Conservation (phyloP, 2,113 vertebrate species). For the Podarcis raffonei region DNA sequence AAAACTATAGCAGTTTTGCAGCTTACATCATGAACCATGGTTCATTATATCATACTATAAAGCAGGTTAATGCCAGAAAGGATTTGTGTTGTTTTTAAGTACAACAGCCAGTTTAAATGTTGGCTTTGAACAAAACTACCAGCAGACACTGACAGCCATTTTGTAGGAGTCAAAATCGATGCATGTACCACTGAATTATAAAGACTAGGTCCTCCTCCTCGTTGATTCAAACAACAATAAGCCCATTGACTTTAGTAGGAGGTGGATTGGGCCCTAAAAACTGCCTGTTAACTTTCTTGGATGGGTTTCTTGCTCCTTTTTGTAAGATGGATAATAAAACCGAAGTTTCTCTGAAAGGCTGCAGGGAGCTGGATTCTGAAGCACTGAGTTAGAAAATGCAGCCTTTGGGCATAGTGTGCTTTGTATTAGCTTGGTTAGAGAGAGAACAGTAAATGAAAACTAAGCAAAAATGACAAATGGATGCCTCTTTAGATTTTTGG, state of each 20-base stretch:
- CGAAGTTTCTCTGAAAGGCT: constrained; percentile 19
- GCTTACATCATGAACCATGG: neutral
- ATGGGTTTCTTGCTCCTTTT: neutral
- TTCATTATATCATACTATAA: neutral
- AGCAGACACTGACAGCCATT: neutral
- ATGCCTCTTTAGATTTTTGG: constrained; percentile 3
- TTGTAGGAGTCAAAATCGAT: constrained; percentile 1
- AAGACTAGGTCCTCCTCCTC: neutral
- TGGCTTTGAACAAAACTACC: neutral
- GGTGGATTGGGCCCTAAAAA: constrained; percentile 28
- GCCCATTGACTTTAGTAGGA: constrained; percentile 1
- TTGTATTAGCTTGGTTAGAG: constrained; percentile 16
- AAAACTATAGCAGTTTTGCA: neutral
- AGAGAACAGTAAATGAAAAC: constrained; percentile 24
- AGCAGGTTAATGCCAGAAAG: neutral
- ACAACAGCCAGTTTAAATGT: neutral
- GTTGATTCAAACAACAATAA: constrained; percentile 18
- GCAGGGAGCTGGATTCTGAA: constrained; percentile 34
- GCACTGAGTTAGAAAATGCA: constrained; percentile 19
- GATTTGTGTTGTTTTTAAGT: neutral
- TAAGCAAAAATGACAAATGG: constrained; percentile 12
- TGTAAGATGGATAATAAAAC: constrained; percentile 13
- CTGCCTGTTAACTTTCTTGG: constrained; percentile 5
- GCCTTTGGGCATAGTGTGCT: rapidly evolving
- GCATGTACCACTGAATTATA: neutral